These are phyloP conservation scores for Scotopteryx bipunctaria DNA, from an alignment of 2,888 invertebrate species.

Conservation along the genomic window DNA sequence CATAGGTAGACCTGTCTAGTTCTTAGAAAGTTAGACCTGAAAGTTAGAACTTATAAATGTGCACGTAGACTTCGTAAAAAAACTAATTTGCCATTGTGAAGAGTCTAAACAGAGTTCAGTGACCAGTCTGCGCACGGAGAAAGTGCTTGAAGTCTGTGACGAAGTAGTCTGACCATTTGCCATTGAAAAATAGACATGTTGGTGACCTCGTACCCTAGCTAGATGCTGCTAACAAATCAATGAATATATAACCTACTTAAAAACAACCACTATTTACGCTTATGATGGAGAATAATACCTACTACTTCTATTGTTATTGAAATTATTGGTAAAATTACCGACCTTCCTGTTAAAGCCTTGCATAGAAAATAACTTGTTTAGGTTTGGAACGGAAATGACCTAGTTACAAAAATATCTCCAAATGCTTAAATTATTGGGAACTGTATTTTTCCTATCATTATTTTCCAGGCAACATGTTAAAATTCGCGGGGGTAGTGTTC, in stretches of 20 bases:
- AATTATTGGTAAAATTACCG: too few species aligned
- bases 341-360: too few species aligned
- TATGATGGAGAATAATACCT: too few species aligned
- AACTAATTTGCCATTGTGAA: slow-evolving; percentile 6
- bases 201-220: slow-evolving; percentile 9
- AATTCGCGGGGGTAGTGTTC: slow-evolving; percentile 48
- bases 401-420: too few species aligned
- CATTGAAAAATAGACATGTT: slow-evolving; percentile 7
- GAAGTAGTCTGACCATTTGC: slow-evolving; percentile 9
- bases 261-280: too few species aligned
- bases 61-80: background rate
- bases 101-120: slow-evolving; percentile 13
- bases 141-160: slow-evolving; percentile 15
- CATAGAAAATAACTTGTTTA: too few species aligned
- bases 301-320: too few species aligned
- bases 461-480: slow-evolving; percentile 64
- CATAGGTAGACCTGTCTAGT: too few species aligned
- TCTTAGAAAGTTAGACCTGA: background rate
- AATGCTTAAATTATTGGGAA: too few species aligned
- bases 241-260: too few species aligned
- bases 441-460: background rate
- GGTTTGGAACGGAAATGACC: too few species aligned
- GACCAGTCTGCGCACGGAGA: slow-evolving; percentile 15
- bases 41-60: too few species aligned
- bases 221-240: background rate